These are phyloP conservation scores for Periparus ater DNA, from an alignment of 2,797 vertebrate genomes.

Conservation along the genomic window DNA sequence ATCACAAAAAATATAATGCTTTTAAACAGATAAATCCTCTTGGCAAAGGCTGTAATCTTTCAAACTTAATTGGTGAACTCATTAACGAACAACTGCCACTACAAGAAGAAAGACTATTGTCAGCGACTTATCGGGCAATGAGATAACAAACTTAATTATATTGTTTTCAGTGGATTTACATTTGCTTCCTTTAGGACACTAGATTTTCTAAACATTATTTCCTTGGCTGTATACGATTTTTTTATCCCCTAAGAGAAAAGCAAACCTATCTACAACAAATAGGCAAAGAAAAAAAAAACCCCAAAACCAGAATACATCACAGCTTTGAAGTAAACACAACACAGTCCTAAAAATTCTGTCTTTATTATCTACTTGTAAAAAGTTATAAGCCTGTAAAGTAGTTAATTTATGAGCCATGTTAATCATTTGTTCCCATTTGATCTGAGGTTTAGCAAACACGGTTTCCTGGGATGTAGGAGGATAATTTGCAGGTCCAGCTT, in stretches of 20 bases:
- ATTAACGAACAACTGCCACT: slow-evolving; percentile 73
- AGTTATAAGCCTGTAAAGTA: slow-evolving; percentile 75
- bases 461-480: slow-evolving; percentile 67
- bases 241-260: not conserved
- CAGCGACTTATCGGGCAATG: slow-evolving; percentile 69
- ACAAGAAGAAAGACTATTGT: slow-evolving; percentile 72
- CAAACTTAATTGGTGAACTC: slow-evolving; percentile 77
- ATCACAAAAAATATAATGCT: slow-evolving; percentile 71
- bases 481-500: slow-evolving; percentile 75
- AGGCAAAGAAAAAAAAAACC: not conserved
- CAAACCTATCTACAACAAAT: not conserved
- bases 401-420: slow-evolving; percentile 75
- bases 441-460: slow-evolving; percentile 67
- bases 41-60: slow-evolving; percentile 72
- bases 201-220: slow-evolving; percentile 59
- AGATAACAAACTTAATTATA: slow-evolving; percentile 76
- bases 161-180: slow-evolving; percentile 71
- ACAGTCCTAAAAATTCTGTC: slow-evolving; percentile 46
- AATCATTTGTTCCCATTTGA: slow-evolving; percentile 76
- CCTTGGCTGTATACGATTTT: not conserved
- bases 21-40: slow-evolving; percentile 75
- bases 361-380: slow-evolving; percentile 77
- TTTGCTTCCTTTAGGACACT: slow-evolving; percentile 64
- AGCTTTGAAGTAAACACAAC: slow-evolving; percentile 9
- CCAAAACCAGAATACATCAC: not conserved